Conservation (phyloP, 2,113 vertebrate species). For the Lathamus discolor region DNA sequence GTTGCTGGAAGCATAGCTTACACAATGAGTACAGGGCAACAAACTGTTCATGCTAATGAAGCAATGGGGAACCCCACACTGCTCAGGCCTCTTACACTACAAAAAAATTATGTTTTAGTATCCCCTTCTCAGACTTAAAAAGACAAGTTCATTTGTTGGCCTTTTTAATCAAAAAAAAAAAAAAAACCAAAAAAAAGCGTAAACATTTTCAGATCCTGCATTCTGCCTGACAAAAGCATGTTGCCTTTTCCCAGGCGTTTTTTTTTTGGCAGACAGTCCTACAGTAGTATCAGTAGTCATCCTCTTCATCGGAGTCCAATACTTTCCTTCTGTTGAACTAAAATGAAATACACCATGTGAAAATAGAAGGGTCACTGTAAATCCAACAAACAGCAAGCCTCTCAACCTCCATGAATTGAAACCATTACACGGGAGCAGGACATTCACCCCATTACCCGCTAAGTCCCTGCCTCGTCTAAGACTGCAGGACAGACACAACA, state of each 20-base stretch:
- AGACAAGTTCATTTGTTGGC: slow-evolving; percentile 25
- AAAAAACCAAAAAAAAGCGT: slow-evolving; percentile 9
- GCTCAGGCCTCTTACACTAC: background rate
- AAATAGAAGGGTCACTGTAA: background rate
- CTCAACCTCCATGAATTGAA: background rate
- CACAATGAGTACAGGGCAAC: background rate
- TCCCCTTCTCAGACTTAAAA: slow-evolving; percentile 1
- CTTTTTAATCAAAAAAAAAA: background rate
- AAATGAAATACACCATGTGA: background rate
- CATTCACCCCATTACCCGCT: background rate
- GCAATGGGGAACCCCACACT: background rate
- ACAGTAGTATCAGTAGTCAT: slow-evolving; percentile 76
- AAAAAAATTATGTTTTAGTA: slow-evolving; percentile 61
- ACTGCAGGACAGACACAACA: background rate
- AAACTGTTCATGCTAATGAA: background rate
- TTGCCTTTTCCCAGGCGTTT: background rate
- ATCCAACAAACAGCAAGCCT: background rate
- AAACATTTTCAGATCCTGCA: slow-evolving; percentile 48
- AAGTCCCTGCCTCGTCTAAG: accelerated
- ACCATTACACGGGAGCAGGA: background rate
- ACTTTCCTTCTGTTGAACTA: slow-evolving; percentile 97
- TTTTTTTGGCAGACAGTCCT: slow-evolving; percentile 25
- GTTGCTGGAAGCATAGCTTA: slow-evolving; percentile 8
- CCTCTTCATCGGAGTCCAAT: slow-evolving; percentile 98
- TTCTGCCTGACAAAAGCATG: slow-evolving; percentile 9